Evolutionary conservation across 2,797 vertebrate genomes (phyloP).

Genomic region (Crypturellus tataupa): DNA sequence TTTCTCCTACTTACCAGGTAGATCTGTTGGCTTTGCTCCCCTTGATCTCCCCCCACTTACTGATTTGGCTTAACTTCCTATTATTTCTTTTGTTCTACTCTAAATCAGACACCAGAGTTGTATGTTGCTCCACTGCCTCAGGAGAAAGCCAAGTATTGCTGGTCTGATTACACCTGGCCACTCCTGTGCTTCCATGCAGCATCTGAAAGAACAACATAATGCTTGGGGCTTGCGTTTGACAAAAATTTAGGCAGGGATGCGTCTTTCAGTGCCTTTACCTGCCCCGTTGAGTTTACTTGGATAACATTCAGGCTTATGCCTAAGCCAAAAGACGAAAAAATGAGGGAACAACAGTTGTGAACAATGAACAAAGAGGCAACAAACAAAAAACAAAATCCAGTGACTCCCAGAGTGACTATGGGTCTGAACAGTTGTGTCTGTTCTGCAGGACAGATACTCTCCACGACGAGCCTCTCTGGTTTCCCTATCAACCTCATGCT

Average conservation of each 20-base stretch:
- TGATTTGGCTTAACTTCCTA: neutral
- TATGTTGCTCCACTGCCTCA: neutral
- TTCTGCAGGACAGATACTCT: neutral
- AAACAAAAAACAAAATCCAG: neutral
- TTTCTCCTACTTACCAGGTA: neutral
- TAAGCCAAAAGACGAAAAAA: neutral
- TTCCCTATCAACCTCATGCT: neutral
- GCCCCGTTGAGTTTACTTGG: neutral
- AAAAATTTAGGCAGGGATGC: neutral
- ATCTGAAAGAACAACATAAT: neutral
- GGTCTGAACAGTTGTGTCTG: neutral
- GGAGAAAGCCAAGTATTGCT: neutral
- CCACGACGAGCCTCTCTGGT: neutral
- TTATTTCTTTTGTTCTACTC: neutral
- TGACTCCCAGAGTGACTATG: neutral
- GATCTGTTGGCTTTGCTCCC: neutral
- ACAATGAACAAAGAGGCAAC: neutral
- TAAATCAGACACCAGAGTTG: neutral
- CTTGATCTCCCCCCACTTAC: neutral
- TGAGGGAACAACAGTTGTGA: neutral
- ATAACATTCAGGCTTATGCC: neutral
- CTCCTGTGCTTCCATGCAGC: neutral
- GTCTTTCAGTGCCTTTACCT: neutral
- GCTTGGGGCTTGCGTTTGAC: neutral
- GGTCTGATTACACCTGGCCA: neutral